Conservation (phyloP, 1,140 invertebrate genomes). For the Galleria mellonella region DNA sequence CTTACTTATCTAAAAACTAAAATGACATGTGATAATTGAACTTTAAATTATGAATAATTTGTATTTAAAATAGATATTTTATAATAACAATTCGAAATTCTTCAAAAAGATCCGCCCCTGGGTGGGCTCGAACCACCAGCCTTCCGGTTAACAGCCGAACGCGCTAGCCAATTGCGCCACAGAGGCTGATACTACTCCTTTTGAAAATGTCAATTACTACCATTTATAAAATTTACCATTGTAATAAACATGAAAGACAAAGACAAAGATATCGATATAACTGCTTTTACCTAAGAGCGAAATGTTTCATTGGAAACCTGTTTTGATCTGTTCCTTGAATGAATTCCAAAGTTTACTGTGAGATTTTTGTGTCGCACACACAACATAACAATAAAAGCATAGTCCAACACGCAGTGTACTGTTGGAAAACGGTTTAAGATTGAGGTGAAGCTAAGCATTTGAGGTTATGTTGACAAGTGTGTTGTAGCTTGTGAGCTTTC, state of each 20-base stretch:
- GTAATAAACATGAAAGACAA: constrained; percentile 29
- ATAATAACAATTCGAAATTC: no score
- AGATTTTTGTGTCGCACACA: neutral
- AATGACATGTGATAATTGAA: no score
- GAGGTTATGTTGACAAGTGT: constrained; percentile 62
- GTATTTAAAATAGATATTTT: no score
- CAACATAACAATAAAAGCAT: no score
- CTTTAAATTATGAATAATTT: no score
- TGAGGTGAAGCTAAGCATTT: constrained; percentile 28
- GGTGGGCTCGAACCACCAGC: constrained; percentile 92
- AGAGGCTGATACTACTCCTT: constrained; percentile 71
- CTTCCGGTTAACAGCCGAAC: constrained; percentile 89
- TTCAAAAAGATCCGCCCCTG: constrained; percentile 69
- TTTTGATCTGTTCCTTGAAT: constrained; percentile 28
- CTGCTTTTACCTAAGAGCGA: constrained; percentile 33
- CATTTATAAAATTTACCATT: neutral
- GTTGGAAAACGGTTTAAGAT: constrained; percentile 25
- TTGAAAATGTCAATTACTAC: constrained; percentile 22
- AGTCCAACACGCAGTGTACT: constrained; percentile 8
- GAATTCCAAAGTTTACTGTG: neutral
- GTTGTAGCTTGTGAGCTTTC: constrained; percentile 8
- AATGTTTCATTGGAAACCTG: constrained; percentile 36
- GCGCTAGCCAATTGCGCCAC: constrained; percentile 86
- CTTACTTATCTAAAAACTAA: no score
- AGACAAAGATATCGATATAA: constrained; percentile 39